A percentile compares a stretch with the other conserved stretches of the same genome.
Conservation (phyloP, 2,888 invertebrate genomes). For the Noctua pronuba region DNA sequence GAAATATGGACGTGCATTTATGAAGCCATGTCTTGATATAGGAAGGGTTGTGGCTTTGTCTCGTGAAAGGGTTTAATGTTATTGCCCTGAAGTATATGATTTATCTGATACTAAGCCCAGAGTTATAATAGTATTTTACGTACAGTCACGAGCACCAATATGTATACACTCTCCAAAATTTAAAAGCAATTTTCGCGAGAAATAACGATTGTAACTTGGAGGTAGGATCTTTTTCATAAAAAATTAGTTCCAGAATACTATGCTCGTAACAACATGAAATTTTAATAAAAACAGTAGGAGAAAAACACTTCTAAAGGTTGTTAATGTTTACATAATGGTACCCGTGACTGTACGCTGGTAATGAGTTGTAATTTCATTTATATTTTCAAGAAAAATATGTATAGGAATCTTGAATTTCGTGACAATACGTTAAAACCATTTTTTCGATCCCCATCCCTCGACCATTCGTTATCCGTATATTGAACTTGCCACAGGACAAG, state of each 20-base stretch:
- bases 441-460: conserved; percentile 16
- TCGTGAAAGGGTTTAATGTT: conserved; percentile 45
- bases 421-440: conserved; percentile 23
- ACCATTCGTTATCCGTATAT: conserved; percentile 44
- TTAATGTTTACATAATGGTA: too few species aligned
- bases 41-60: conserved; percentile 46
- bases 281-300: too few species aligned
- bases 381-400: not conserved
- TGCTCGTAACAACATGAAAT: too few species aligned
- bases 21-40: conserved; percentile 34
- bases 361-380: not conserved
- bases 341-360: too few species aligned
- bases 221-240: too few species aligned
- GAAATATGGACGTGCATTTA: conserved; percentile 48
- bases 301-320: too few species aligned
- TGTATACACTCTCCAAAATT: too few species aligned
- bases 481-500: conserved; percentile 41
- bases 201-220: too few species aligned
- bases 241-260: too few species aligned
- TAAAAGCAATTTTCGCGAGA: too few species aligned
- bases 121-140: conserved; percentile 34
- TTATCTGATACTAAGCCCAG: conserved; percentile 16
- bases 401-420: not conserved
- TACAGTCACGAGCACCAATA: too few species aligned
- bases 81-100: conserved; percentile 21